Evolutionary conservation across 2,113 vertebrate species (phyloP).

Genomic region (Zosterops japonicus): DNA sequence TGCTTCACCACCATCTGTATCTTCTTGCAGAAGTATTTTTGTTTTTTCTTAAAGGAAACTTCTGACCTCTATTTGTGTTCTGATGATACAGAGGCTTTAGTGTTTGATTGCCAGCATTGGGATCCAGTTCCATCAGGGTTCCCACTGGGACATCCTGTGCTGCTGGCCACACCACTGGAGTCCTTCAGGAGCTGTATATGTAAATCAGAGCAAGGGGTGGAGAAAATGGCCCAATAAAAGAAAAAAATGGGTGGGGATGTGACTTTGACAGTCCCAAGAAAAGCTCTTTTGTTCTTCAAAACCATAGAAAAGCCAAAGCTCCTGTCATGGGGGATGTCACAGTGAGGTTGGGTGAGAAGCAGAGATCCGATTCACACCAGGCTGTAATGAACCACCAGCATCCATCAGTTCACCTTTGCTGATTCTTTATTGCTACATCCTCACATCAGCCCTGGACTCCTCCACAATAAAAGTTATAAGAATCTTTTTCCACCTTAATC

Average conservation of each 20-base stretch:
- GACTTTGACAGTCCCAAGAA: neutral
- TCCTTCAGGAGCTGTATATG: neutral
- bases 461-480: neutral
- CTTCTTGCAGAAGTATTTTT: neutral
- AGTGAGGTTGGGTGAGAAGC: neutral
- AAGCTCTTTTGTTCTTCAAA: neutral
- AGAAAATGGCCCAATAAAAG: neutral
- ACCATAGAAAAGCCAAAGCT: neutral
- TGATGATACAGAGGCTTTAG: neutral
- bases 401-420: neutral
- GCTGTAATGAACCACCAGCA: neutral
- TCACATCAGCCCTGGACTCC: neutral
- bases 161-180: neutral
- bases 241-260: neutral
- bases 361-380: neutral
- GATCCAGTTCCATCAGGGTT: neutral
- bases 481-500: neutral
- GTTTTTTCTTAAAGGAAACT: conserved; percentile 34
- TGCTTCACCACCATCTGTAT: neutral
- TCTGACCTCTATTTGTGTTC: conserved; percentile 36
- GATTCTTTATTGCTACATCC: neutral
- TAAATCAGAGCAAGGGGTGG: neutral
- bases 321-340: neutral
- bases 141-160: neutral
- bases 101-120: neutral